These are phyloP conservation scores for Morelia viridis DNA, from an alignment of 2,797 vertebrate species.

Conservation along the genomic window DNA sequence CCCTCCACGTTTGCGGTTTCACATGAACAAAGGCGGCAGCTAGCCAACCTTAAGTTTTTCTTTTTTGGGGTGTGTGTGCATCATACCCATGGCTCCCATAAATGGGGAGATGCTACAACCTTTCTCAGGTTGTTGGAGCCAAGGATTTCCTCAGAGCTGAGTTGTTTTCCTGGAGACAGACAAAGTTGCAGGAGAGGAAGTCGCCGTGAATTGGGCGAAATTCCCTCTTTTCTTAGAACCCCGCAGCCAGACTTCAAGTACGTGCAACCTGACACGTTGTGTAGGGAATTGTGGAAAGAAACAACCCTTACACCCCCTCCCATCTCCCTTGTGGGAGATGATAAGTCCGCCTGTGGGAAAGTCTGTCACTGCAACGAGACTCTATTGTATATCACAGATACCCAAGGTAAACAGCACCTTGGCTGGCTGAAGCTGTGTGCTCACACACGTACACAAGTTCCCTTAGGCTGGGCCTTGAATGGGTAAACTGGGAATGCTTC, in stretches of 20 bases:
- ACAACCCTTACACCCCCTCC: background rate
- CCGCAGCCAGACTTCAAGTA: constrained; percentile 43
- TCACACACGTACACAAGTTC: background rate
- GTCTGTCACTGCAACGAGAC: constrained; percentile 17
- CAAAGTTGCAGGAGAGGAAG: constrained; percentile 50
- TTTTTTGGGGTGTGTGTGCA: background rate
- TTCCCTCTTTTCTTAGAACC: constrained; percentile 30
- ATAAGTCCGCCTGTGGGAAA: background rate
- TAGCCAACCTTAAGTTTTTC: background rate
- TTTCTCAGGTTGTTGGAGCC: constrained; percentile 18
- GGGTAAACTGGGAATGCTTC: background rate
- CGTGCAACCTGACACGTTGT: constrained; percentile 64
- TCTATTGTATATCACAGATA: constrained; percentile 17
- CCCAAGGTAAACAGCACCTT: background rate
- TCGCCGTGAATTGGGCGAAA: background rate
- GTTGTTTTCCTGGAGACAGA: constrained; percentile 63
- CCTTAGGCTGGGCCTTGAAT: background rate
- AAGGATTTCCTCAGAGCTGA: constrained; percentile 62
- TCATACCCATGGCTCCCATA: background rate
- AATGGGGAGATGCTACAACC: background rate
- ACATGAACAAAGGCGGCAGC: background rate
- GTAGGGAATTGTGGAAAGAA: background rate
- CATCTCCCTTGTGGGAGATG: accelerated
- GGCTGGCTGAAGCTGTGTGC: background rate
- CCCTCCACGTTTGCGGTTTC: background rate